Base-by-base conservation (phyloP, 2,113 vertebrate genomes). In the Laticauda laticaudata region DNA sequence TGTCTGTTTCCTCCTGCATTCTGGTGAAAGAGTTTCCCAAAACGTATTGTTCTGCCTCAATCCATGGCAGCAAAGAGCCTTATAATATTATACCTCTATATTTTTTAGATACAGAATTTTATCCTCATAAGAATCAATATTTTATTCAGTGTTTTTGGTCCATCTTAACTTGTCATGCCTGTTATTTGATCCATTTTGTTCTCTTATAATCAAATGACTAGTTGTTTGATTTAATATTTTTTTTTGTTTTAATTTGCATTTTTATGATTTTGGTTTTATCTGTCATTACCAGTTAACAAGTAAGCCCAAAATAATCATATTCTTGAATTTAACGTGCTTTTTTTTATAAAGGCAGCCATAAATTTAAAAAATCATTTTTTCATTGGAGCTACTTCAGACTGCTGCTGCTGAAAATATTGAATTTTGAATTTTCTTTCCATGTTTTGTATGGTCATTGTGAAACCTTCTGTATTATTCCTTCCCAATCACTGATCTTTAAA, bases 401-500 rank as follows among this genome's bases (percentile, higher is more conserved):
- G 39, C 61, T 64, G 45, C 39, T 53, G 26, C 3, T 54, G n/a
- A 43, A 24, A 48, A 64, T 51, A 5, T 48, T 39, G 43, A 91
- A 94, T 93, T 93, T 93, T 91, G 56, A 34, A 10, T 96, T 0
- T 0, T 43, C 10, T 0, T 0, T 0, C 0, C 21, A 4, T 86
- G 54, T 56, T 24, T 24, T 45, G 26, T n/a, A 12, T 29, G 87
- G 20, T n/a, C 45, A 54, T 93, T 61, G 56, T 43, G 91, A 93
- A 90, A 75, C 90, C 0, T 0, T 92, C 51, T 56, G 53, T 39
- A 88, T 94, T 89, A 51, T 90, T 2, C 0, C 53, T 69, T 59
- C 87, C 81, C 45, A 88, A 48, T 88, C 92, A 91, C 93, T 87
- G 91, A 54, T 94, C 93, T 93, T 93, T 93, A 95, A 94, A 94